These are phyloP conservation scores for Drosophila stalkeri DNA, from an alignment of 2,888 invertebrate genomes.

Conservation along the genomic window DNA sequence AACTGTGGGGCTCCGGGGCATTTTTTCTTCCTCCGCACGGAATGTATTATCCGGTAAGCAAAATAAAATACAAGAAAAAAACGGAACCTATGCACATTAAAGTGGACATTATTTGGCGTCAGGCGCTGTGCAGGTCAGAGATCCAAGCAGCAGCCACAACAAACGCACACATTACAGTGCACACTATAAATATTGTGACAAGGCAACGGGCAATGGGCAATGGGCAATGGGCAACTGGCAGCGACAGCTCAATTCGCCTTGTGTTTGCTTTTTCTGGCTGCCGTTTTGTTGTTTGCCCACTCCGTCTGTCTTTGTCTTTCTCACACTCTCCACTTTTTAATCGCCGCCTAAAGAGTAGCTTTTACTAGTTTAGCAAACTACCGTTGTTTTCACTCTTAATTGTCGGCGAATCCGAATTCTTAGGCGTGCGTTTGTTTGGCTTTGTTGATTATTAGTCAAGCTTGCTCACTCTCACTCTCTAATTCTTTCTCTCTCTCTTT, in stretches of 20 bases:
- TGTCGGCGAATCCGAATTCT: constrained; percentile 47
- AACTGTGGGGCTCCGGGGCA: constrained; percentile 98
- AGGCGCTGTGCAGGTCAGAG: constrained; percentile 12
- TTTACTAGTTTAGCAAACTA: constrained; percentile 33
- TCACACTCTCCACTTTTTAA: constrained; percentile 15
- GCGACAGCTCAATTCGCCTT: constrained; percentile 46
- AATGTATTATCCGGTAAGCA: constrained; percentile 97
- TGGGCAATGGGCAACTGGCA: constrained; percentile 25
- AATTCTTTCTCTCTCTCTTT: constrained; percentile 22
- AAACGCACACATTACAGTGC: constrained; percentile 39
- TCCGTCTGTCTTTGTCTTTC: background rate
- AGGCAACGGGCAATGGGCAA: constrained; percentile 25
- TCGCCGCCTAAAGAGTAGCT: constrained; percentile 16
- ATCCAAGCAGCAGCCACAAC: constrained; percentile 28
- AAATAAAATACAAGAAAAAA: constrained; percentile 13
- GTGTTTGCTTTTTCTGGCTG: constrained; percentile 44
- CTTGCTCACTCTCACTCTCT: constrained; percentile 16
- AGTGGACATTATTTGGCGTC: constrained; percentile 15
- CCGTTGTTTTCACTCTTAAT: constrained; percentile 68
- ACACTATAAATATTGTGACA: constrained; percentile 55
- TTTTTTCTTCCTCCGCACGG: constrained; percentile 98
- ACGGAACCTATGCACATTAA: constrained; percentile 8
- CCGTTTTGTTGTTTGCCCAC: constrained; percentile 33
- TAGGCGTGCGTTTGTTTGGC: constrained; percentile 36
- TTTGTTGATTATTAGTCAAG: constrained; percentile 23